Base-by-base conservation (phyloP, 2,113 vertebrate genomes). In the Pachycephala philippinensis region DNA sequence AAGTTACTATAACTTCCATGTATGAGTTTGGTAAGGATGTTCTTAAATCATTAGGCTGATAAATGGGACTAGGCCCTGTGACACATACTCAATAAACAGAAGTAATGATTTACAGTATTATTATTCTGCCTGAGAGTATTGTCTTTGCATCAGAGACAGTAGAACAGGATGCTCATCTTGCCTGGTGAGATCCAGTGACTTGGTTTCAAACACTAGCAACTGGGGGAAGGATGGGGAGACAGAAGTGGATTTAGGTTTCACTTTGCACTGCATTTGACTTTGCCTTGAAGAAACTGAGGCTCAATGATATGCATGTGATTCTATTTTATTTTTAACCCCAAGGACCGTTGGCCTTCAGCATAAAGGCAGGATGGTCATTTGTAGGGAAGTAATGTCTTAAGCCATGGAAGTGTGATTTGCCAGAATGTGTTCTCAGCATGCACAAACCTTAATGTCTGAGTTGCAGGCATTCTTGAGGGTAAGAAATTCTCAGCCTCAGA, bases 121-220 rank as follows among this genome's bases (percentile, higher is more conserved):
- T 28, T 57, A 11, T 60, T 65, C 27, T 52, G 7, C 7, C 61
- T 72, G 31, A 66, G 45, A 56, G 30, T 45, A 17, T 27, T 78
- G 8, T 65, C 54, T 82, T 78, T 70, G 15, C 11, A 49, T 13
- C n/a, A 40, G 20, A 33, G 19, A 12, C 14, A 44, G 19, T 35
- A 35, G n/a, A 78, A 65, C 85, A 70, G 5, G 6, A 31, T 45
- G 15, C 42, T 63, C 6, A 5, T 66, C n/a, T 39, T 74, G 23
- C 18, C 37, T 65, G 9, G 10, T 71, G 26, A 83, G 35, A 71
- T n/a, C 39, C 35, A 63, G 10, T 70, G 42, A 33, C 33, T n/a
- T 44, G 11, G 7, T n/a, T 88, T 75, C 42, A 89, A 47, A 23
- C 4, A 23, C n/a, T 1, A 2, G 1, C 0, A 4, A 3, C 6